phyloP scores from a whole-genome alignment of 2,113 vertebrate species.

The Cichladusa arquata region DNA sequence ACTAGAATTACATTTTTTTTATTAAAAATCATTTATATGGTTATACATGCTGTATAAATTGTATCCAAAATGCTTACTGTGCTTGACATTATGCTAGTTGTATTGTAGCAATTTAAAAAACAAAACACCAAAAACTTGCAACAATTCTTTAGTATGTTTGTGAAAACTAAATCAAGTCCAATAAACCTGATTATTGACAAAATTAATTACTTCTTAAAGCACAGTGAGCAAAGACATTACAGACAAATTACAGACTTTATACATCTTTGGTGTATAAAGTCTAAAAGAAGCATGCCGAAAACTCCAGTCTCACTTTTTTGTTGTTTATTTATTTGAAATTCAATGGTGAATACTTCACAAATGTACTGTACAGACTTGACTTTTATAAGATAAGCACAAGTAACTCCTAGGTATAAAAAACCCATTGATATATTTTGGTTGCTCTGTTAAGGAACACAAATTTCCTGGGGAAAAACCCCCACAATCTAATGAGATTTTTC shows the following conservation, averaged over 20 bases:
- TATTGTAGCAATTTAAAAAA: neutral
- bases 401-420: neutral
- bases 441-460: neutral
- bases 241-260: neutral
- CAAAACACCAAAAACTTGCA: neutral
- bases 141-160: neutral
- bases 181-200: neutral
- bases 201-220: neutral
- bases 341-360: neutral
- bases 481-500: neutral
- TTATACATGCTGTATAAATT: neutral
- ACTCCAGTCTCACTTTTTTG: neutral
- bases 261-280: neutral
- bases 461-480: neutral
- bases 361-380: neutral
- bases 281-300: neutral
- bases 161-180: slow-evolving; percentile 3
- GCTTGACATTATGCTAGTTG: neutral
- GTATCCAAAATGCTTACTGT: neutral
- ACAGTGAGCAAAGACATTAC: neutral
- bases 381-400: neutral
- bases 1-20: neutral
- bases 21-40: neutral
- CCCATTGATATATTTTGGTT: neutral
- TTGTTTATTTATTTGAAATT: neutral